Conservation (phyloP, 2,797 vertebrate genomes). For the Melanotaenia nigrans region DNA sequence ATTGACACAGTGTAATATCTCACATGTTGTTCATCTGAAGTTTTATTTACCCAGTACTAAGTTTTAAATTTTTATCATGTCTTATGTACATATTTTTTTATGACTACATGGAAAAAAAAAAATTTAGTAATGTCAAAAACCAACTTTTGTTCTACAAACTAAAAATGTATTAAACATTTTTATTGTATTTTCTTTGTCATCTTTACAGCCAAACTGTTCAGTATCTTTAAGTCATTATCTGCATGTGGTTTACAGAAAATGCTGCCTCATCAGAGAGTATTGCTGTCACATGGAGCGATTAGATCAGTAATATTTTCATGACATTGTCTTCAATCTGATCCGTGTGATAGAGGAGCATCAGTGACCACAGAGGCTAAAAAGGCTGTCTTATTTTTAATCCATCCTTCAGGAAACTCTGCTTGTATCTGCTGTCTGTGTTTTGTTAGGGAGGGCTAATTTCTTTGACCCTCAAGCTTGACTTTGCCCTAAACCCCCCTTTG, state of each 20-base stretch:
- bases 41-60: no score
- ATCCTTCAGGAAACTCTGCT: slow-evolving; percentile 35
- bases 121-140: no score
- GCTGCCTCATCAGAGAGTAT: not conserved
- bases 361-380: slow-evolving; percentile 35
- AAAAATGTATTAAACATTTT: no score
- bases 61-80: no score
- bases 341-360: slow-evolving; percentile 30
- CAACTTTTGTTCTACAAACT: no score
- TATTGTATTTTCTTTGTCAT: not conserved
- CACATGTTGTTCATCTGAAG: not conserved
- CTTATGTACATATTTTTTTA: no score
- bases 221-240: not conserved
- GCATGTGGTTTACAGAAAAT: not conserved
- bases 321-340: slow-evolving; percentile 45
- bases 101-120: no score
- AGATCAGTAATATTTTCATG: slow-evolving; percentile 43
- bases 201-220: not conserved
- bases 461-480: slow-evolving; percentile 16
- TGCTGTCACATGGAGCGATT: slow-evolving; percentile 24
- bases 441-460: slow-evolving; percentile 37
- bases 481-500: not conserved
- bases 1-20: no score
- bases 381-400: slow-evolving; percentile 43
- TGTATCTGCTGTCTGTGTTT: slow-evolving; percentile 27